A percentile compares a stretch with the other conserved stretches of the same genome.
These are phyloP conservation scores for Phylloscopus collybita DNA, from an alignment of 2,797 vertebrate genomes.

Conservation along the genomic window DNA sequence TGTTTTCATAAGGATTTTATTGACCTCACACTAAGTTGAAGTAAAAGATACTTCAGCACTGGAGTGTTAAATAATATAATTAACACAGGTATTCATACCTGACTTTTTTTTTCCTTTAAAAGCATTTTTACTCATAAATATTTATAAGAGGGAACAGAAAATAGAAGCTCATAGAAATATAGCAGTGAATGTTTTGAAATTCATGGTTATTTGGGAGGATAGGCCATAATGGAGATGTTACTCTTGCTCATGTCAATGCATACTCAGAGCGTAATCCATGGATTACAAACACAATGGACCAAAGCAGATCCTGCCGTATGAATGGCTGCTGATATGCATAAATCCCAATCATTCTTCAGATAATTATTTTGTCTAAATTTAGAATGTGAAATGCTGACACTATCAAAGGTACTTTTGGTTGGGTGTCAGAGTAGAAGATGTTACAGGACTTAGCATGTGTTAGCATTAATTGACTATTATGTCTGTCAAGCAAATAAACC, in stretches of 20 bases:
- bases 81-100: not conserved
- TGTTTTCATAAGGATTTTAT: not conserved
- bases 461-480: slow-evolving; percentile 35
- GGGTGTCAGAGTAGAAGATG: not conserved
- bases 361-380: slow-evolving; percentile 63
- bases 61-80: not conserved
- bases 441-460: slow-evolving; percentile 36
- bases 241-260: accelerated
- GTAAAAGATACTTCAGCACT: not conserved
- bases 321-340: slow-evolving; percentile 36
- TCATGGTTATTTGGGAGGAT: not conserved
- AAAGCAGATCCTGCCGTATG: not conserved
- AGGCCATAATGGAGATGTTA: slow-evolving; percentile 27
- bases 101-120: accelerated
- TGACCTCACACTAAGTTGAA: not conserved
- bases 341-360: slow-evolving; percentile 14
- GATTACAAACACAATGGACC: slow-evolving; percentile 53
- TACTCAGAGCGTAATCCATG: slow-evolving; percentile 37
- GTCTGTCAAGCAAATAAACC: slow-evolving; percentile 28
- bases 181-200: not conserved
- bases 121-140: not conserved
- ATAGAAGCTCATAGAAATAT: not conserved
- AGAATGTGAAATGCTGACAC: slow-evolving; percentile 7
- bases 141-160: not conserved
- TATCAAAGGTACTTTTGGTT: not conserved